A percentile compares a stretch with the other conserved stretches of the same genome.
phyloP scores from a whole-genome alignment of 2,797 vertebrate genomes.

The Tinamus major region DNA sequence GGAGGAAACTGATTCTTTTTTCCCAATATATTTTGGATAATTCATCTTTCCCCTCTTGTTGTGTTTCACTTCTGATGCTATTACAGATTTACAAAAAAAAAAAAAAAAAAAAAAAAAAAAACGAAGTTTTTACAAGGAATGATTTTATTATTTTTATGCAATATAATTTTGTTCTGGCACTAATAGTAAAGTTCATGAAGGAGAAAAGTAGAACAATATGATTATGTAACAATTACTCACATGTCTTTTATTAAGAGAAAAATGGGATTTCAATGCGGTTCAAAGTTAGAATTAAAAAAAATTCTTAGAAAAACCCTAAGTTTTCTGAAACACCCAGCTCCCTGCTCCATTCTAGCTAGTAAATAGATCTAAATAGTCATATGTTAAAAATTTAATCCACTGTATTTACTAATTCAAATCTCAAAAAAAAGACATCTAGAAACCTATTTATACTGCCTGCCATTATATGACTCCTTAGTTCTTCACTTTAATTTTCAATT shows the following conservation, averaged over 20 bases:
- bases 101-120: neutral
- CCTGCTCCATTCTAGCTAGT: neutral
- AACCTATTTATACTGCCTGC: neutral
- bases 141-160: neutral
- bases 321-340: neutral
- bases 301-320: rapidly evolving
- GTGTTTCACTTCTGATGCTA: neutral
- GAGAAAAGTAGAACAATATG: neutral
- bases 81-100: neutral
- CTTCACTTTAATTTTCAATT: neutral
- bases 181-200: neutral
- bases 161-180: neutral
- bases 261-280: neutral
- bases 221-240: neutral
- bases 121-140: neutral
- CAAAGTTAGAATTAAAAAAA: neutral
- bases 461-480: neutral
- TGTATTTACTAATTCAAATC: neutral
- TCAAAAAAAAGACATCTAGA: neutral
- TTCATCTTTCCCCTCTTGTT: neutral
- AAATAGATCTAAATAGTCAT: neutral
- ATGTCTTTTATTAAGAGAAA: neutral
- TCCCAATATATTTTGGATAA: neutral
- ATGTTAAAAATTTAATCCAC: neutral
- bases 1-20: neutral